Evolutionary conservation across 2,888 invertebrate genomes (phyloP).

Genomic region (Tuta absoluta): DNA sequence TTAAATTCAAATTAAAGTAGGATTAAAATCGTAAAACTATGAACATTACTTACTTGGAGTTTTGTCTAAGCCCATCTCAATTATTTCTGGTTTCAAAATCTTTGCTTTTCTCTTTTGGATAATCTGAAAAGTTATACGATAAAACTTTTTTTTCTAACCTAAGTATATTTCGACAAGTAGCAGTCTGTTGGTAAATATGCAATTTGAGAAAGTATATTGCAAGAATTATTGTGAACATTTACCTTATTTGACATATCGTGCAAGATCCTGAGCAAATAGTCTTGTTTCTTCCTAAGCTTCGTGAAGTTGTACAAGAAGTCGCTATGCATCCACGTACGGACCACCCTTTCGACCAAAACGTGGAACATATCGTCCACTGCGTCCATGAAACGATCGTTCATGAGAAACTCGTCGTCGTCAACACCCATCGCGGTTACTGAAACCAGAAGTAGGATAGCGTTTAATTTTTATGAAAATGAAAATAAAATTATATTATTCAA

Average conservation of each 20-base stretch:
- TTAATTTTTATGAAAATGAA: too few relatives aligned
- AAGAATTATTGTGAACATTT: neutral
- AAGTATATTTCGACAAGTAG: neutral
- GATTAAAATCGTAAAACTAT: too few relatives aligned
- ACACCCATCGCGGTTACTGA: constrained; percentile 40
- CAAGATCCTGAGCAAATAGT: constrained; percentile 20
- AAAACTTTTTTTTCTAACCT: neutral
- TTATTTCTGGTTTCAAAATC: neutral
- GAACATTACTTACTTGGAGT: constrained; percentile 5
- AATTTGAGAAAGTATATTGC: too few relatives aligned
- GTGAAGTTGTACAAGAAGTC: constrained; percentile 30
- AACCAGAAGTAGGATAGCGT: constrained; percentile 20
- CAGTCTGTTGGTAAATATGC: too few relatives aligned
- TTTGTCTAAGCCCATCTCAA: neutral
- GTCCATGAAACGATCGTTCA: neutral
- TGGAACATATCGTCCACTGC: constrained; percentile 6
- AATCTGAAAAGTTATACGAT: constrained; percentile 1
- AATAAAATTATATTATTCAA: too few relatives aligned
- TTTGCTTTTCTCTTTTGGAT: constrained; percentile 9
- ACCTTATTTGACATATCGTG: constrained; percentile 19
- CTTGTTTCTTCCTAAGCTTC: constrained; percentile 30
- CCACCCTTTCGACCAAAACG: constrained; percentile 26
- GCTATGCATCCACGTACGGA: constrained; percentile 31
- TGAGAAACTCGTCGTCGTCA: neutral
- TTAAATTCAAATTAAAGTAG: too few relatives aligned